These are phyloP conservation scores for Parazoanthus atlanticus DNA, from an alignment of 92 coral and sea anemone genomes.

Conservation along the genomic window DNA sequence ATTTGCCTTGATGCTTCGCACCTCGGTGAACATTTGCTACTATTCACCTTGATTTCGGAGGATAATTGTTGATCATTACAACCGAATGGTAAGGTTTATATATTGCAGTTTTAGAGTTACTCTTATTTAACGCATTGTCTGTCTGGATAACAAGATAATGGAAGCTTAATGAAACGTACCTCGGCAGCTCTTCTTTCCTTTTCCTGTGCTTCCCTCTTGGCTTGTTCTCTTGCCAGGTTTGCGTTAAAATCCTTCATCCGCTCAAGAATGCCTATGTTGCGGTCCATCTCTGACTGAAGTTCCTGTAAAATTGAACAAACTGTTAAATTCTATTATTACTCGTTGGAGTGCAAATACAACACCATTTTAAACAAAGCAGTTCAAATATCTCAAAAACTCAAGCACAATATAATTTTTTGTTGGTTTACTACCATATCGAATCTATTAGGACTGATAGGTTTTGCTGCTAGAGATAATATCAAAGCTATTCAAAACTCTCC, in stretches of 20 bases:
- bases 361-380: background rate
- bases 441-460: background rate
- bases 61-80: too few relatives aligned
- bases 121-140: too few relatives aligned
- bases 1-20: too few relatives aligned
- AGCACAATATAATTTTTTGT: background rate
- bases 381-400: background rate
- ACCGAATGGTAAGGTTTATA: too few relatives aligned
- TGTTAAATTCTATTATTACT: background rate
- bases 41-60: too few relatives aligned
- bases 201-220: background rate
- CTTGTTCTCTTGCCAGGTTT: constrained; percentile 2
- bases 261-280: background rate
- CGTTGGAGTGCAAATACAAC: background rate
- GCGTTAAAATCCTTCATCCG: background rate
- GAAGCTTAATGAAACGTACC: background rate
- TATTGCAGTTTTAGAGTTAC: too few relatives aligned
- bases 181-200: background rate
- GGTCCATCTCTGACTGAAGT: constrained; percentile 5
- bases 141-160: too few relatives aligned
- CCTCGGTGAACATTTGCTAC: too few relatives aligned
- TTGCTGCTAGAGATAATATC: background rate
- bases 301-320: background rate
- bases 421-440: background rate
- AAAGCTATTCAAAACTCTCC: background rate